Percentiles rank a stretch among this genome's conserved stretches.
phyloP scores from a whole-genome alignment of 2,113 vertebrate genomes.

The Osmerus eperlanus region DNA sequence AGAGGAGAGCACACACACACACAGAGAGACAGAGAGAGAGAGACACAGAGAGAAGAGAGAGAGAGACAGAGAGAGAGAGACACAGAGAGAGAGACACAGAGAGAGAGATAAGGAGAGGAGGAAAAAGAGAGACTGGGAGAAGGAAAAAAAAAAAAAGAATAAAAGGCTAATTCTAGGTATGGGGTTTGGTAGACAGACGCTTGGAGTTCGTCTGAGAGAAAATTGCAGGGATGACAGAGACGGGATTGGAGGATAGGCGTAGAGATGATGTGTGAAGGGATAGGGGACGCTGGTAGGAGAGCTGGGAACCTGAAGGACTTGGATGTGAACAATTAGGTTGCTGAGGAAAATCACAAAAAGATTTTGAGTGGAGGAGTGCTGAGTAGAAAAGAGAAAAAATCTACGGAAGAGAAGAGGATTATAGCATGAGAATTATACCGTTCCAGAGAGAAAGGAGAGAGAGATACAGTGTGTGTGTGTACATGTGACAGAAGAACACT shows the following conservation, averaged over 20 bases:
- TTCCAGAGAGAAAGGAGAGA: slow-evolving; percentile 44
- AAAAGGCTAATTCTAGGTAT: too few relatives aligned
- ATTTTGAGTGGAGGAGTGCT: not conserved
- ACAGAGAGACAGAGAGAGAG: not conserved
- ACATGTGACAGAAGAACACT: not conserved
- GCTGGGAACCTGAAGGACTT: not conserved
- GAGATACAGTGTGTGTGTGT: slow-evolving; percentile 9
- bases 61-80: slow-evolving; percentile 14
- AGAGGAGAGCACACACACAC: slow-evolving; percentile 19
- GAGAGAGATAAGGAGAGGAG: slow-evolving; percentile 16
- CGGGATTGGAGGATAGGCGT: too few relatives aligned
- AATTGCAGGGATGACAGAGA: too few relatives aligned
- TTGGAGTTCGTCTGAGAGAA: too few relatives aligned
- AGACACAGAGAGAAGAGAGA: not conserved
- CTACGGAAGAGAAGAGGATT: slow-evolving; percentile 30
- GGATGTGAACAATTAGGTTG: not conserved
- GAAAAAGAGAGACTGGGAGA: not conserved
- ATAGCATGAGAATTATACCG: slow-evolving; percentile 47
- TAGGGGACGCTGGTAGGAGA: not conserved
- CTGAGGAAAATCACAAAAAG: not conserved
- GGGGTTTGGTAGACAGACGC: too few relatives aligned
- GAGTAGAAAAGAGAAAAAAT: slow-evolving; percentile 1
- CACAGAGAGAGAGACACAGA: not conserved
- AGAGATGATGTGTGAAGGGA: not conserved
- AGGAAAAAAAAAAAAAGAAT: too few relatives aligned